Conservation (phyloP, 2,113 vertebrate species). For the Pseudopodoces humilis region DNA sequence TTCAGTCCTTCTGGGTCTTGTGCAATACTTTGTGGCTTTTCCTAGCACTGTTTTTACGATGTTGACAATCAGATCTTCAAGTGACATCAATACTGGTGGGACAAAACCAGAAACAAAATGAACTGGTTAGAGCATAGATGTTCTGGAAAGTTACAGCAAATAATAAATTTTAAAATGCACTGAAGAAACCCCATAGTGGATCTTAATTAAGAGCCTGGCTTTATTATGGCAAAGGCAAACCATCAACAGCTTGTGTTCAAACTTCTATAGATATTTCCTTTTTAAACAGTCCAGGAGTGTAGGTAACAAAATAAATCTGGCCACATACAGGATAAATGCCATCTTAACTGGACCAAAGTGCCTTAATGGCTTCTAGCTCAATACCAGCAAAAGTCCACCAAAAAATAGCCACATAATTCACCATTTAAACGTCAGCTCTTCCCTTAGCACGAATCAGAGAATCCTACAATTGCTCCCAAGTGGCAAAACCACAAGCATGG, state of each 20-base stretch:
- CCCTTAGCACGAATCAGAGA: not conserved
- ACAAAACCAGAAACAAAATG: not conserved
- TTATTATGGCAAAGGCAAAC: not conserved
- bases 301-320: not conserved
- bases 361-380: not conserved
- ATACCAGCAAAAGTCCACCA: not conserved
- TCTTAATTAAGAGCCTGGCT: not conserved
- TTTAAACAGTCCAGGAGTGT: not conserved
- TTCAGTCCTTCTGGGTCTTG: not conserved
- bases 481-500: constrained; percentile 50
- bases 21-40: constrained; percentile 7
- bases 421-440: not conserved
- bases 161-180: not conserved
- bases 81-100: not conserved
- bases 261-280: not conserved
- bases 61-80: not conserved
- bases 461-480: constrained; percentile 23
- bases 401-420: constrained; percentile 32
- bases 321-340: not conserved
- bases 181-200: not conserved
- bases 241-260: not conserved
- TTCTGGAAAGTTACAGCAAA: constrained; percentile 24
- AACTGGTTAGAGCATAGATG: not conserved
- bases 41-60: constrained; percentile 4
- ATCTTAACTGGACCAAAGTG: not conserved